Evolutionary conservation across 2,888 invertebrate species (phyloP).

Genomic region (Craniophora ligustri): DNA sequence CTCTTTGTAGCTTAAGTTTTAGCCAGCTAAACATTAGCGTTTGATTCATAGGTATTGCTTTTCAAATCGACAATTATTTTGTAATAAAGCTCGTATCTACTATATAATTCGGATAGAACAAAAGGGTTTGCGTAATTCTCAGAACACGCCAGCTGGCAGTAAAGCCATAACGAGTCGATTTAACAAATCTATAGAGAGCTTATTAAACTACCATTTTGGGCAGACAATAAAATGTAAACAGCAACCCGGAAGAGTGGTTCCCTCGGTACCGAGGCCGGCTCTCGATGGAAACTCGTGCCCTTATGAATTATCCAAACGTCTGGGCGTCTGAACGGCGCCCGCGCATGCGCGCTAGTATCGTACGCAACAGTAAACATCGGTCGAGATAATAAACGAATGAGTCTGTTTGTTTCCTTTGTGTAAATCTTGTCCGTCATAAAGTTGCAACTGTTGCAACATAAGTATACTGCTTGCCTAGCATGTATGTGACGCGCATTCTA

Average conservation of each 20-base stretch:
- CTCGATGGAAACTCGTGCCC: slow-evolving; percentile 67
- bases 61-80: slow-evolving; percentile 45
- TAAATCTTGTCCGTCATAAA: slow-evolving; percentile 68
- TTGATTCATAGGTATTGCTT: slow-evolving; percentile 40
- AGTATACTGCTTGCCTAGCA: slow-evolving; percentile 28
- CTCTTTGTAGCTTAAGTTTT: slow-evolving; percentile 41
- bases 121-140: slow-evolving; percentile 55
- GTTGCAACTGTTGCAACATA: slow-evolving; percentile 61
- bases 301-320: slow-evolving; percentile 86
- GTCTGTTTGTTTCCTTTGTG: slow-evolving; percentile 67
- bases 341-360: slow-evolving; percentile 59
- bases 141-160: slow-evolving; percentile 27
- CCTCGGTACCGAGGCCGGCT: slow-evolving; percentile 59
- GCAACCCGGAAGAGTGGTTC: slow-evolving; percentile 72
- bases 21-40: slow-evolving; percentile 24
- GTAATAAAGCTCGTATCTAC: slow-evolving; percentile 45
- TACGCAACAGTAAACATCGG: slow-evolving; percentile 72
- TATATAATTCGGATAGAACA: slow-evolving; percentile 48
- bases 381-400: slow-evolving; percentile 73
- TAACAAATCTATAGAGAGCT: slow-evolving; percentile 54
- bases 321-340: slow-evolving; percentile 77
- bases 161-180: slow-evolving; percentile 35
- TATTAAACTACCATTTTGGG: slow-evolving; percentile 70
- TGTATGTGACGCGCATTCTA: slow-evolving; percentile 32
- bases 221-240: slow-evolving; percentile 56